A percentile compares a stretch with the other conserved stretches of the same genome.
phyloP scores from a whole-genome alignment of 2,113 vertebrate species.

The Ancistrus triradiatus region DNA sequence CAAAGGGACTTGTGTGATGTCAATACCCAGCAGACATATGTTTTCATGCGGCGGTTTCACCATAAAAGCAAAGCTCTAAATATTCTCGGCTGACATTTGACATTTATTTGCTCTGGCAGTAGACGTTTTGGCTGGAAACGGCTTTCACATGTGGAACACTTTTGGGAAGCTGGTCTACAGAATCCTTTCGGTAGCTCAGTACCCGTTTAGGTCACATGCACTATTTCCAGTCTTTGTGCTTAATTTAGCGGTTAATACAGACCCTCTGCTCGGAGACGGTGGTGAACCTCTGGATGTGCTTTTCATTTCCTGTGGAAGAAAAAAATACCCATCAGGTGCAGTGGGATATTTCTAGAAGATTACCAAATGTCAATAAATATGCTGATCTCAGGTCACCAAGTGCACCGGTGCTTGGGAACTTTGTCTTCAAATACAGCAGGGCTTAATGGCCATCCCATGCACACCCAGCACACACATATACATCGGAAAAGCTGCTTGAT shows the following conservation, averaged over 20 bases:
- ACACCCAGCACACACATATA: not conserved
- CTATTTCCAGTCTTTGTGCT: slow-evolving; percentile 25
- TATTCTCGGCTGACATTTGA: slow-evolving; percentile 2
- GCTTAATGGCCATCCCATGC: not conserved
- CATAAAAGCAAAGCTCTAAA: slow-evolving; percentile 18
- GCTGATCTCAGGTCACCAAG: not conserved
- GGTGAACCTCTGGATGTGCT: slow-evolving; percentile 41
- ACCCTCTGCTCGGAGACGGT: slow-evolving; percentile 17
- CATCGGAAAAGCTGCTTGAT: not conserved
- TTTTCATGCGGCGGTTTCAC: not conserved
- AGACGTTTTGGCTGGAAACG: not conserved
- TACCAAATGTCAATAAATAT: slow-evolving; percentile 14
- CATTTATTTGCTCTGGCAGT: slow-evolving; percentile 11
- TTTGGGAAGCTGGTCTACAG: slow-evolving; percentile 6
- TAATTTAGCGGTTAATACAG: slow-evolving; percentile 29
- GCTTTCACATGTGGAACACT: not conserved
- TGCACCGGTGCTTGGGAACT: not conserved
- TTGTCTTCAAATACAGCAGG: not conserved
- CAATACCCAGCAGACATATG: not conserved
- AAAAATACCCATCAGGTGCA: slow-evolving; percentile 31
- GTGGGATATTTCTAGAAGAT: slow-evolving; percentile 21
- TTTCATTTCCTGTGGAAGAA: slow-evolving; percentile 11
- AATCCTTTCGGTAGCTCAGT: slow-evolving; percentile 17
- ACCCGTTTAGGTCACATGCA: not conserved
- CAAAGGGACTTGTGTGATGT: not conserved